These are phyloP conservation scores for Fragum whitleyi DNA, from an alignment of 2,888 invertebrate genomes.

Conservation along the genomic window DNA sequence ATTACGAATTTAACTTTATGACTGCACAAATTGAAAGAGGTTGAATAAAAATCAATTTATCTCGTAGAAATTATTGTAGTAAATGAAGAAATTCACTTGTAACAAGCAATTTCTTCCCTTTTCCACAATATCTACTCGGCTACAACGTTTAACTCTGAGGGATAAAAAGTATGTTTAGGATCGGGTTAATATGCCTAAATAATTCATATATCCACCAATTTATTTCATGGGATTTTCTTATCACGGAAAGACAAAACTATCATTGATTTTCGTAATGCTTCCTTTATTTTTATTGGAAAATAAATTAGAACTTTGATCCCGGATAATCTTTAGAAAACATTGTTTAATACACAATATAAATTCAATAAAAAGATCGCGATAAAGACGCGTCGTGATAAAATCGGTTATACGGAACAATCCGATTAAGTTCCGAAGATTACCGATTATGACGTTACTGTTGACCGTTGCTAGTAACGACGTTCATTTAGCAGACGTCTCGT, in stretches of 20 bases:
- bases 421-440: background rate
- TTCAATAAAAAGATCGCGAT: background rate
- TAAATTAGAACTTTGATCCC: background rate
- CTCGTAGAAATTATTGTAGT: background rate
- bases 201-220: background rate
- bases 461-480: constrained; percentile 70
- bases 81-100: background rate
- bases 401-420: background rate
- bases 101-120: background rate
- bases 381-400: background rate
- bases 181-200: background rate
- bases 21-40: too few relatives aligned
- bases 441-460: constrained; percentile 65
- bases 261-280: too few relatives aligned
- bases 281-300: too few relatives aligned
- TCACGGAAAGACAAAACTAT: background rate
- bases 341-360: background rate
- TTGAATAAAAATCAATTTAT: too few relatives aligned
- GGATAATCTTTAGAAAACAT: background rate
- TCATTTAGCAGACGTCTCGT: constrained; percentile 26
- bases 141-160: too few relatives aligned
- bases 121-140: background rate
- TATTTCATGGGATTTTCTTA: background rate
- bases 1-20: too few relatives aligned
- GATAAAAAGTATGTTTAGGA: too few relatives aligned